Percentiles rank a stretch among this genome's conserved stretches.
Evolutionary conservation across 2,797 vertebrate species (phyloP).

Genomic region (Mastacembelus armatus): DNA sequence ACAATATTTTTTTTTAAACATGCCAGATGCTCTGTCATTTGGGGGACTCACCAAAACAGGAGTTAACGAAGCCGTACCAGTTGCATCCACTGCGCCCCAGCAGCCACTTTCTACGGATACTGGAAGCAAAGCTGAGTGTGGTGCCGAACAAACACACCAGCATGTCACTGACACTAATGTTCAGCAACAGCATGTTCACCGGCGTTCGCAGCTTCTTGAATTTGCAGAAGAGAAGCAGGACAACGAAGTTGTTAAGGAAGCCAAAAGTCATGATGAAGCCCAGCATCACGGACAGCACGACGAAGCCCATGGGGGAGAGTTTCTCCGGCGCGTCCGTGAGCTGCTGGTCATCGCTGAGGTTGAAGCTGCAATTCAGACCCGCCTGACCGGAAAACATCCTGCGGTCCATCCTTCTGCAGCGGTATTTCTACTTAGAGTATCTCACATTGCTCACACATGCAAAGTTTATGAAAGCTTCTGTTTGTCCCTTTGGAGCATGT

Average conservation of each 20-base stretch:
- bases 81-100: constrained; percentile 87
- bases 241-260: constrained; percentile 90
- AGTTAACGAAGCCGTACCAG: constrained; percentile 95
- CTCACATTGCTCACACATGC: constrained; percentile 12
- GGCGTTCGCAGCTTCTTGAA: constrained; percentile 92
- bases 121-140: constrained; percentile 91
- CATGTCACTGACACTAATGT: constrained; percentile 94
- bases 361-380: constrained; percentile 81
- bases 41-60: constrained; percentile 89
- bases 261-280: constrained; percentile 91
- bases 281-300: constrained; percentile 87
- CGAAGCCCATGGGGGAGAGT: constrained; percentile 85
- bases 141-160: constrained; percentile 91
- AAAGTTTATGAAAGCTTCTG: constrained; percentile 45
- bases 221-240: constrained; percentile 90
- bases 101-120: constrained; percentile 87
- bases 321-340: constrained; percentile 67
- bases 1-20: too few relatives aligned
- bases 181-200: constrained; percentile 92
- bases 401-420: constrained; percentile 50
- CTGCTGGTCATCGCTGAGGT: constrained; percentile 77
- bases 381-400: constrained; percentile 72
- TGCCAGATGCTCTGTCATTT: too few relatives aligned
- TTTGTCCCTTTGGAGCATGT: constrained; percentile 2
- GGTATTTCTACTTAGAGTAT: not conserved